A percentile compares a stretch with the other conserved stretches of the same genome.
These are phyloP conservation scores for Anolis apletophallus DNA, from an alignment of 2,797 vertebrate genomes.

Conservation along the genomic window DNA sequence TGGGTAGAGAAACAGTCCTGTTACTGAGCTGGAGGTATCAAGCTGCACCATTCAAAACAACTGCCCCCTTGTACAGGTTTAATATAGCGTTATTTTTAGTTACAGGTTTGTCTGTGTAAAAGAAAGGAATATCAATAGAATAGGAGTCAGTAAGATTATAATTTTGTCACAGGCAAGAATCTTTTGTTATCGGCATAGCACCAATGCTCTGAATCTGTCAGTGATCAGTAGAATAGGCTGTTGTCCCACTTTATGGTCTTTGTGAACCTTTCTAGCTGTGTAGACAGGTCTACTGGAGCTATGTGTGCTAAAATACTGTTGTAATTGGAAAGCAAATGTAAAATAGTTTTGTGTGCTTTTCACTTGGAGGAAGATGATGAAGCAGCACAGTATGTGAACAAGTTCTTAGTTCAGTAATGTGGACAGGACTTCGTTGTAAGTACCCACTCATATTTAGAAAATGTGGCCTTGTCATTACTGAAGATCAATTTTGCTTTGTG, in stretches of 20 bases:
- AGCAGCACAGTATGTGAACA: neutral
- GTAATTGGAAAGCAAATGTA: neutral
- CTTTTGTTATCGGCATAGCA: neutral
- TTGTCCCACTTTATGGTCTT: neutral
- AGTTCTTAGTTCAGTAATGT: neutral
- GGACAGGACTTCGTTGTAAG: neutral
- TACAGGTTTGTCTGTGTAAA: neutral
- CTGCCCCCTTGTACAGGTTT: neutral
- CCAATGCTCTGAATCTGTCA: neutral
- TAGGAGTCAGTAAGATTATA: neutral
- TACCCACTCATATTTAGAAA: neutral
- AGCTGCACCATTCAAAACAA: neutral
- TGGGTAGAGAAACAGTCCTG: neutral
- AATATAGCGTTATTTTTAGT: neutral
- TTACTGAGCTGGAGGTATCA: neutral
- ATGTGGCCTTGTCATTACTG: neutral
- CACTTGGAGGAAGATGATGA: neutral
- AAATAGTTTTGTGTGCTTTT: neutral
- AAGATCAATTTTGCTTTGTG: neutral
- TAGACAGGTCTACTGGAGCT: neutral
- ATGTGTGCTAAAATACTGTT: constrained; percentile 1
- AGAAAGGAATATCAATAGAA: too few species aligned
- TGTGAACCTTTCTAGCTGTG: constrained; percentile 1
- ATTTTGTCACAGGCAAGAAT: neutral
- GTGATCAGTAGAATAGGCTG: neutral